Evolutionary conservation across 2,113 vertebrate genomes (phyloP).

Genomic region (Cyphomyrus plagiostoma): DNA sequence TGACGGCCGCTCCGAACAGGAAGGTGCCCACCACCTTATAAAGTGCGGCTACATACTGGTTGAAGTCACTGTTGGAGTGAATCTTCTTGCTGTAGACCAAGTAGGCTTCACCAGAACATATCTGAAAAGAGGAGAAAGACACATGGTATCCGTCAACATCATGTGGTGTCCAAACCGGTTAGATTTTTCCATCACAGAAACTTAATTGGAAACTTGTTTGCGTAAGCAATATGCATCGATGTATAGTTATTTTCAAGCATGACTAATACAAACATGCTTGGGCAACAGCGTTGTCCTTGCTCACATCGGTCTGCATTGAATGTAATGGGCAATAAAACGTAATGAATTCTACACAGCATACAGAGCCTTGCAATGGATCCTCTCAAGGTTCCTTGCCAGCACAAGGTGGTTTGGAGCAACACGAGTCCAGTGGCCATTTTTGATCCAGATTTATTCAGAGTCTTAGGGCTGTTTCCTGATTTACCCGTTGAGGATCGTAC

Average conservation of each 20-base stretch:
- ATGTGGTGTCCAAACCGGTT: background rate
- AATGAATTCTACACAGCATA: background rate
- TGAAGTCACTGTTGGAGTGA: slow-evolving; percentile 79
- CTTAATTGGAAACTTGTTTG: background rate
- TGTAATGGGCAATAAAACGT: background rate
- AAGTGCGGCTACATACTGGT: slow-evolving; percentile 82
- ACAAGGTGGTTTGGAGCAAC: background rate
- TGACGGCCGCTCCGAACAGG: slow-evolving; percentile 71
- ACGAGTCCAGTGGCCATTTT: background rate
- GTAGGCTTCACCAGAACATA: slow-evolving; percentile 77
- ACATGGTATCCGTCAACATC: background rate
- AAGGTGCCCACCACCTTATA: slow-evolving; percentile 83
- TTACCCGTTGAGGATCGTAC: background rate
- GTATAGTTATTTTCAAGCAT: background rate
- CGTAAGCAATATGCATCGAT: background rate
- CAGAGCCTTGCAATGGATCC: background rate
- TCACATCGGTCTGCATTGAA: background rate
- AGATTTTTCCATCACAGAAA: background rate
- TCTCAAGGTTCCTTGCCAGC: background rate
- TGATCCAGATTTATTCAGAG: background rate
- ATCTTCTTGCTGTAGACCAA: slow-evolving; percentile 80
- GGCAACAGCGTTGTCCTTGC: background rate
- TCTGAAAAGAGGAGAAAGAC: slow-evolving; percentile 50
- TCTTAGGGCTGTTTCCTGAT: background rate
- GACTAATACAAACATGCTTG: background rate